These are phyloP conservation scores for Pseudomyrmex flavicornis DNA, from an alignment of 1,140 invertebrate species.

Conservation along the genomic window DNA sequence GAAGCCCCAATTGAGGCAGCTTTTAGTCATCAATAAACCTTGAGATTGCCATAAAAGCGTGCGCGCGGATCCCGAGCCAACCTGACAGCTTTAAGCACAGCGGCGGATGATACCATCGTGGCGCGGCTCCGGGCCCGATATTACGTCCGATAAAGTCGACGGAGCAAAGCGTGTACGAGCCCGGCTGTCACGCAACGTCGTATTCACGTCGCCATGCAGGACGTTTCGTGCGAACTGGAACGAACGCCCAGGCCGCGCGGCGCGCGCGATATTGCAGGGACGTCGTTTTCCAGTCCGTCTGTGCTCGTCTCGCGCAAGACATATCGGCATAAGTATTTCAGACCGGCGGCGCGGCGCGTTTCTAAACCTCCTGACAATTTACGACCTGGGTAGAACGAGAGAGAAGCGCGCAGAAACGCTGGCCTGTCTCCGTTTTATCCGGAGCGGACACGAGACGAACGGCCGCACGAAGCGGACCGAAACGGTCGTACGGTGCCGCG, in stretches of 20 bases:
- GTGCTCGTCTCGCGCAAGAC: slow-evolving; percentile 66
- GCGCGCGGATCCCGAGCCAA: slow-evolving; percentile 33
- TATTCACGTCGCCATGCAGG: slow-evolving; percentile 69
- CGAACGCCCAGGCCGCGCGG: slow-evolving; percentile 60
- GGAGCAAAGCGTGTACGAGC: slow-evolving; percentile 68
- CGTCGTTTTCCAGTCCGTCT: slow-evolving; percentile 72
- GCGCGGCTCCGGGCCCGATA: slow-evolving; percentile 55
- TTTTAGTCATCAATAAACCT: slow-evolving; percentile 44
- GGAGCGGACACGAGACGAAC: slow-evolving; percentile 9
- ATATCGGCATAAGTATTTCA: slow-evolving; percentile 72
- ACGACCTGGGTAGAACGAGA: slow-evolving; percentile 51
- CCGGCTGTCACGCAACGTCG: slow-evolving; percentile 71
- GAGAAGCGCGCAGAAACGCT: slow-evolving; percentile 48
- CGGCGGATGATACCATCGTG: slow-evolving; percentile 65
- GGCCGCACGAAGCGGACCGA: slow-evolving; percentile 16
- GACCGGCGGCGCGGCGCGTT: slow-evolving; percentile 20
- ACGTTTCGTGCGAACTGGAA: slow-evolving; percentile 71
- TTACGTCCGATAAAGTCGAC: slow-evolving; percentile 71
- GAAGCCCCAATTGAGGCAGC: not conserved
- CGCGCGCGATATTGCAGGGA: slow-evolving; percentile 60
- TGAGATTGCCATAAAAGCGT: slow-evolving; percentile 41
- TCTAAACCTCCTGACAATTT: slow-evolving; percentile 61
- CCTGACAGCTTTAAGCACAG: slow-evolving; percentile 47
- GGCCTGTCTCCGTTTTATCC: slow-evolving; percentile 42
- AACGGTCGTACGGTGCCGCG: not conserved